Evolutionary conservation across 1,140 invertebrate genomes (phyloP).

Genomic region (Notospermus geniculatus): DNA sequence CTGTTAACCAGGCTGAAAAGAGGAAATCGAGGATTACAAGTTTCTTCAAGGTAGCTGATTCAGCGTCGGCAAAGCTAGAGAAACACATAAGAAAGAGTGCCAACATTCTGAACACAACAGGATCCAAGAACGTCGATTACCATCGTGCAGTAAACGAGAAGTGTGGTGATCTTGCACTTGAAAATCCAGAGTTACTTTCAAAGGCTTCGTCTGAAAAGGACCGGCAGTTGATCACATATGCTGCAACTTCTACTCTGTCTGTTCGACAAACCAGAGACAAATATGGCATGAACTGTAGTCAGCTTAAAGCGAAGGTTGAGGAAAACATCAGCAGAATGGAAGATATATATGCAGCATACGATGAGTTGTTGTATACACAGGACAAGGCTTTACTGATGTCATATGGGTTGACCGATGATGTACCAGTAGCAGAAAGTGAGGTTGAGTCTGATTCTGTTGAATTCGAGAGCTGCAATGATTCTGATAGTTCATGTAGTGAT

Average conservation of each 20-base stretch:
- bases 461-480: not conserved
- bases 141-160: too few species aligned
- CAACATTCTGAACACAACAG: too few species aligned
- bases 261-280: not conserved
- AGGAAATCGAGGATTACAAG: too few species aligned
- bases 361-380: not conserved
- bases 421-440: not conserved
- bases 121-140: too few species aligned
- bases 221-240: not conserved
- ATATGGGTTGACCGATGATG: not conserved
- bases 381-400: not conserved
- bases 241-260: not conserved
- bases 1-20: too few species aligned
- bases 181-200: not conserved
- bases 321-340: not conserved
- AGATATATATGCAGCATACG: not conserved
- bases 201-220: slow-evolving; percentile 4
- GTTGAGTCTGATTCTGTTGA: not conserved
- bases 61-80: too few species aligned
- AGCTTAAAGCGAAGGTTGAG: not conserved
- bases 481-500: not conserved
- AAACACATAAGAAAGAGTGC: too few species aligned
- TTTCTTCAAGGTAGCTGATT: too few species aligned
- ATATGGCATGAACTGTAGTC: not conserved
- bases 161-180: too few species aligned